phyloP scores from a whole-genome alignment of 1,140 invertebrate genomes.

The Trichonephila clavipes region DNA sequence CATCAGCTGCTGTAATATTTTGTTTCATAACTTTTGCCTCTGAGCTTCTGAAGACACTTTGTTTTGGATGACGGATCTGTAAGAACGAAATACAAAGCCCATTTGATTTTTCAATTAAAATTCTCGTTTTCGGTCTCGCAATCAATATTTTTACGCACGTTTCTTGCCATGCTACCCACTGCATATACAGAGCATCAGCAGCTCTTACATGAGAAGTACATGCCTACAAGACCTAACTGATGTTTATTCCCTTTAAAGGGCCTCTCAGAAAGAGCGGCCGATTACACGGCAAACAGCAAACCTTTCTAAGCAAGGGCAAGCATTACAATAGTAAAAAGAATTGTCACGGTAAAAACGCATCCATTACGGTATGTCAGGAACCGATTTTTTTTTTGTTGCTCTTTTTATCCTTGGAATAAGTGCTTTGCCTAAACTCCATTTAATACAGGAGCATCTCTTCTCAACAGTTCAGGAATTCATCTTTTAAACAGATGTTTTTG shows the following conservation, averaged over 20 bases:
- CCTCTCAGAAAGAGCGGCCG: conserved; percentile 3
- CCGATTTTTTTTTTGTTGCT: neutral
- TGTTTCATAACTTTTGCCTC: neutral
- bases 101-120: conserved; percentile 25
- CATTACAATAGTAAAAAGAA: conserved; percentile 47
- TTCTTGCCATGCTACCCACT: neutral
- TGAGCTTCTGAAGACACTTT: neutral
- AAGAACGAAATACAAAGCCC: neutral
- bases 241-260: conserved; percentile 7
- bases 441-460: conserved; percentile 30
- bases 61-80: conserved; percentile 15
- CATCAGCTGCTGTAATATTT: no score
- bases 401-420: conserved; percentile 12
- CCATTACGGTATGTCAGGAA: conserved; percentile 67
- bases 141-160: conserved; percentile 24
- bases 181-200: neutral
- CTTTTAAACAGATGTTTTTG: conserved; percentile 42
- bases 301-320: conserved; percentile 44
- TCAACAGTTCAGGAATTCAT: neutral
- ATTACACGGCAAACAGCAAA: conserved; percentile 48
- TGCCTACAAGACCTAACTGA: neutral
- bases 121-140: neutral
- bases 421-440: neutral
- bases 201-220: neutral
- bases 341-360: conserved; percentile 69